These are phyloP conservation scores for Coelopa frigida DNA, from an alignment of 1,140 invertebrate species.

Conservation along the genomic window DNA sequence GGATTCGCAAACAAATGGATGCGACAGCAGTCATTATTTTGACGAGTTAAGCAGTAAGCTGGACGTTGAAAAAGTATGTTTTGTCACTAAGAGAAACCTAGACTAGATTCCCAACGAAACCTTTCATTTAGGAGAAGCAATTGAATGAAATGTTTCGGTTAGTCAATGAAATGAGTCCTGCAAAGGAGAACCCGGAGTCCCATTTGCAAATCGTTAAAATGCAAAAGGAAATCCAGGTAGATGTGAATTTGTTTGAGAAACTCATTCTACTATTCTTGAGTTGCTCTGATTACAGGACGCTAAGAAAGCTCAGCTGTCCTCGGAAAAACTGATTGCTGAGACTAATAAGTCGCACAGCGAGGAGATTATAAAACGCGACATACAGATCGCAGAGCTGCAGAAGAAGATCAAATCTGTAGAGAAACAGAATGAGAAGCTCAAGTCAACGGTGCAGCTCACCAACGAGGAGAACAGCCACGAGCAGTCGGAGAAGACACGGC, in stretches of 20 bases:
- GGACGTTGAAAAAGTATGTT: no score
- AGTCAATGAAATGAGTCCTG: conserved; percentile 1
- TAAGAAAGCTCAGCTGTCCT: neutral
- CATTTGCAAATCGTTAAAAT: conserved; percentile 1
- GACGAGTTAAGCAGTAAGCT: no score
- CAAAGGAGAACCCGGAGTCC: neutral
- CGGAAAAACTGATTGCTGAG: conserved; percentile 4
- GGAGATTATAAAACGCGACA: neutral
- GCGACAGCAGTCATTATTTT: no score
- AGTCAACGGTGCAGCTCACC: conserved; percentile 8
- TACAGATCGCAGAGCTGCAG: conserved; percentile 2
- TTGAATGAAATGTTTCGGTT: conserved; percentile 5
- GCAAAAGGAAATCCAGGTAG: conserved; percentile 7
- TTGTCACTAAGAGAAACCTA: no score
- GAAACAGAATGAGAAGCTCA: conserved; percentile 4
- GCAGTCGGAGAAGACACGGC: conserved; percentile 2
- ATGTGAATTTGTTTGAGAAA: neutral
- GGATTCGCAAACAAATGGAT: no score
- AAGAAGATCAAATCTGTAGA: conserved; percentile 6
- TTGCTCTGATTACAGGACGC: conserved; percentile 3
- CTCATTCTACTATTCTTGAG: neutral
- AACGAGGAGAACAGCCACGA: conserved; percentile 1
- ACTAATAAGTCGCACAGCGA: neutral
- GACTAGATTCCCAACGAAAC: no score
- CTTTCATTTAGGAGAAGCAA: conserved; percentile 1